Evolutionary conservation across 2,797 vertebrate genomes (phyloP).

Genomic region (Anguilla obscura): DNA sequence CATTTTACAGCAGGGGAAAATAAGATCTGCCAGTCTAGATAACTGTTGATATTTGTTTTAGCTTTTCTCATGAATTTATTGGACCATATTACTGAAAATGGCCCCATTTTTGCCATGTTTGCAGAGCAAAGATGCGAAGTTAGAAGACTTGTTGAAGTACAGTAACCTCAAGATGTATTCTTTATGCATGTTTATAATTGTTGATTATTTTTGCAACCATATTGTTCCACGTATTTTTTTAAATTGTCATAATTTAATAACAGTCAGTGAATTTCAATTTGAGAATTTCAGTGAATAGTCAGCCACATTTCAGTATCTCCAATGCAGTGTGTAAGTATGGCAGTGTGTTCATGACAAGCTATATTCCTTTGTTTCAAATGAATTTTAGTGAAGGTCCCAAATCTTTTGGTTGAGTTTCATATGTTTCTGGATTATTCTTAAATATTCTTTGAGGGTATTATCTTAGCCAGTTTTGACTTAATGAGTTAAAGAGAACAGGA

Average conservation of each 20-base stretch:
- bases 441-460: neutral
- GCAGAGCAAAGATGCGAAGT: neutral
- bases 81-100: slow-evolving; percentile 16
- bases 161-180: neutral
- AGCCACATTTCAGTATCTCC: neutral
- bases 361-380: neutral
- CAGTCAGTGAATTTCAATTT: neutral
- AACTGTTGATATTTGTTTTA: slow-evolving; percentile 69
- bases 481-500: no score
- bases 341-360: neutral
- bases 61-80: slow-evolving; percentile 58
- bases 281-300: neutral
- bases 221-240: neutral
- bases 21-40: slow-evolving; percentile 64
- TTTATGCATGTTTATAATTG: neutral
- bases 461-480: neutral
- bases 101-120: neutral
- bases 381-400: neutral
- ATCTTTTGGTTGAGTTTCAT: neutral
- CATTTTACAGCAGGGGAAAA: slow-evolving; percentile 60
- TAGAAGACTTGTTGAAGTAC: neutral
- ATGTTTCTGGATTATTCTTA: neutral
- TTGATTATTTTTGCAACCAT: neutral
- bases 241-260: neutral
- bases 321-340: neutral